phyloP scores from a whole-genome alignment of 2,888 invertebrate genomes.

The Drosophila picticornis region DNA sequence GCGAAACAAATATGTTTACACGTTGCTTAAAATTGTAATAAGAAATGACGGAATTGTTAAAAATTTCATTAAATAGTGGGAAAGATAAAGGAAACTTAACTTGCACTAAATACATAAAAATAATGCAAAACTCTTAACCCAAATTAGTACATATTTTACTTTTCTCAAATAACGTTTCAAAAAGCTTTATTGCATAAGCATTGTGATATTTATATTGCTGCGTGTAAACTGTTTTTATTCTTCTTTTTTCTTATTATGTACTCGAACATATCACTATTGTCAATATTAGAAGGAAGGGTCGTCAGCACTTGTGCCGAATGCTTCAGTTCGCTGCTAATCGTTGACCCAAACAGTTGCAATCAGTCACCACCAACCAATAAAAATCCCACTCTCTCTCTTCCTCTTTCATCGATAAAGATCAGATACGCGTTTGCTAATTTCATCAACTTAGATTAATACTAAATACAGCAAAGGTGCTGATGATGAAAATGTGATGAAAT shows the following conservation, averaged over 20 bases:
- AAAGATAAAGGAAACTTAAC: neutral
- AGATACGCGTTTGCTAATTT: neutral
- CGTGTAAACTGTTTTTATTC: constrained; percentile 25
- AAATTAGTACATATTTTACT: neutral
- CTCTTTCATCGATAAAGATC: neutral
- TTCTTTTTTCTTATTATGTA: neutral
- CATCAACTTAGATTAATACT: neutral
- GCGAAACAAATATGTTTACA: constrained; percentile 9
- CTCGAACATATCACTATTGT: constrained; percentile 3
- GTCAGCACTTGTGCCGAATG: constrained; percentile 1
- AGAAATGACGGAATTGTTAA: neutral
- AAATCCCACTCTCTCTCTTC: neutral
- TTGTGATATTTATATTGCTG: neutral
- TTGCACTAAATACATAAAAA: neutral
- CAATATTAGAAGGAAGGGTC: neutral
- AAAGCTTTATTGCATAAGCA: neutral
- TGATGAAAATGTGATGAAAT: neutral
- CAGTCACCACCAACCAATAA: neutral
- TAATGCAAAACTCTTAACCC: neutral
- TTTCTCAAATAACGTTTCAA: neutral
- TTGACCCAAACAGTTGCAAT: constrained; percentile 29
- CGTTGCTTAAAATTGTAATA: constrained; percentile 3
- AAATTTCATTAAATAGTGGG: neutral
- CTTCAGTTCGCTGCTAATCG: constrained; percentile 25
- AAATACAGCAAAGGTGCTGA: neutral